Evolutionary conservation across 2,113 vertebrate species (phyloP).

Genomic region (Noctilio leporinus): DNA sequence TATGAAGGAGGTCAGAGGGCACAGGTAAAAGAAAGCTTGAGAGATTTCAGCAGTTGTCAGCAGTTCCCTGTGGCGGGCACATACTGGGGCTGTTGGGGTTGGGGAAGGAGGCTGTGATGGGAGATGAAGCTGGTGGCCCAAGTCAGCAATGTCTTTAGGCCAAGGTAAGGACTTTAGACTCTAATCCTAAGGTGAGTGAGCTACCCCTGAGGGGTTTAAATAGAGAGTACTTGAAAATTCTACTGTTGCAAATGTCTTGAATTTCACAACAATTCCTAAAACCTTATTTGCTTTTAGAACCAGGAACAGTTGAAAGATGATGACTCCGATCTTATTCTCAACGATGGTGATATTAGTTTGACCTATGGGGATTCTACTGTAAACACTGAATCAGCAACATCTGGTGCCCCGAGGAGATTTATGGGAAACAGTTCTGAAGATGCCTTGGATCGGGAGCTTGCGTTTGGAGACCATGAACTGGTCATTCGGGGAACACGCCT

Average conservation of each 20-base stretch:
- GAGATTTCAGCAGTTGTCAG: neutral
- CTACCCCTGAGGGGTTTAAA: neutral
- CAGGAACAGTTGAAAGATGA: conserved; percentile 95
- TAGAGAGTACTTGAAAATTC: neutral
- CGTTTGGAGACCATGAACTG: conserved; percentile 91
- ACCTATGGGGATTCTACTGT: conserved; percentile 92
- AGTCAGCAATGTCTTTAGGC: neutral
- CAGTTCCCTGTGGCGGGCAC: neutral
- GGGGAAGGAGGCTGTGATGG: neutral
- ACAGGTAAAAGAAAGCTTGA: neutral
- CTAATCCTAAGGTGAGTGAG: neutral
- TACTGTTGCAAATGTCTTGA: neutral
- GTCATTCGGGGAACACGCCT: conserved; percentile 94
- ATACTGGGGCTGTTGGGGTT: rapidly evolving
- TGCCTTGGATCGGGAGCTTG: conserved; percentile 87
- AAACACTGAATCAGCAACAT: conserved; percentile 81
- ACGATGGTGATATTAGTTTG: conserved; percentile 91
- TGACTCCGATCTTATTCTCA: conserved; percentile 96
- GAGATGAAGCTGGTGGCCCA: neutral
- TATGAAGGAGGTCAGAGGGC: neutral
- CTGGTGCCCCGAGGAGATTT: conserved; percentile 73
- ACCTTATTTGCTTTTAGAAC: conserved; percentile 81
- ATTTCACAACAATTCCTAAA: neutral
- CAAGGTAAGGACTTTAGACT: neutral
- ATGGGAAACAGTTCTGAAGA: conserved; percentile 82